phyloP scores from a whole-genome alignment of 1,140 invertebrate genomes.

The Stenopsyche tienmushanensis region DNA sequence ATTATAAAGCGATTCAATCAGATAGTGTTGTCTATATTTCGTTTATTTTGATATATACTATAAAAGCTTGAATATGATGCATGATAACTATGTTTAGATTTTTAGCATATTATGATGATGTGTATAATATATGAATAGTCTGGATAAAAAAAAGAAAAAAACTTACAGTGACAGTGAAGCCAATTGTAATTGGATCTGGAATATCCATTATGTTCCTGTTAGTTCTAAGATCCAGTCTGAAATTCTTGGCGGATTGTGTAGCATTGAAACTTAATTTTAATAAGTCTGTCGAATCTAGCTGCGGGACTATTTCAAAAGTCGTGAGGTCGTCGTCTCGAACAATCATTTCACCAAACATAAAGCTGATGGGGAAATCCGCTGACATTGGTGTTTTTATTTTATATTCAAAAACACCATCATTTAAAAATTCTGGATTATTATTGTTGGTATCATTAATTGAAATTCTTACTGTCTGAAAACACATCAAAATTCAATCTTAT shows the following conservation, averaged over 20 bases:
- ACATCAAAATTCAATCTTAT: neutral
- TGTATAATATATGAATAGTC: too few species aligned
- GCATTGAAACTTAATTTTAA: slow-evolving; percentile 19
- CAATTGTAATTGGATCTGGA: neutral
- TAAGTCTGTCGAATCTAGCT: slow-evolving; percentile 19
- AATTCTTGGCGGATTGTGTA: slow-evolving; percentile 7
- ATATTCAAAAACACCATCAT: neutral
- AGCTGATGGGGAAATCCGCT: slow-evolving; percentile 11
- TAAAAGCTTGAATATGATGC: too few species aligned
- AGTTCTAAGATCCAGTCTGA: slow-evolving; percentile 13
- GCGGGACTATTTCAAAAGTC: slow-evolving; percentile 15
- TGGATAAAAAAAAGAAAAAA: too few species aligned
- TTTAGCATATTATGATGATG: too few species aligned
- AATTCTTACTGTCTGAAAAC: slow-evolving; percentile 14
- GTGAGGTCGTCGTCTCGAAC: slow-evolving; percentile 34
- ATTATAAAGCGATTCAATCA: too few species aligned
- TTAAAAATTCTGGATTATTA: slow-evolving; percentile 26
- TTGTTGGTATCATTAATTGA: slow-evolving; percentile 33
- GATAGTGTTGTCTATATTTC: too few species aligned
- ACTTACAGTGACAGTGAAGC: slow-evolving; percentile 29
- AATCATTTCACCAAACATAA: slow-evolving; percentile 9
- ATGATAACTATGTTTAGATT: too few species aligned
- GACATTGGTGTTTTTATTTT: slow-evolving; percentile 27
- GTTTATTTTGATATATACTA: too few species aligned
- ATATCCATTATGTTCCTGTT: slow-evolving; percentile 17